Base-by-base conservation (phyloP, 2,797 vertebrate genomes). In the Crypturellus tataupa region DNA sequence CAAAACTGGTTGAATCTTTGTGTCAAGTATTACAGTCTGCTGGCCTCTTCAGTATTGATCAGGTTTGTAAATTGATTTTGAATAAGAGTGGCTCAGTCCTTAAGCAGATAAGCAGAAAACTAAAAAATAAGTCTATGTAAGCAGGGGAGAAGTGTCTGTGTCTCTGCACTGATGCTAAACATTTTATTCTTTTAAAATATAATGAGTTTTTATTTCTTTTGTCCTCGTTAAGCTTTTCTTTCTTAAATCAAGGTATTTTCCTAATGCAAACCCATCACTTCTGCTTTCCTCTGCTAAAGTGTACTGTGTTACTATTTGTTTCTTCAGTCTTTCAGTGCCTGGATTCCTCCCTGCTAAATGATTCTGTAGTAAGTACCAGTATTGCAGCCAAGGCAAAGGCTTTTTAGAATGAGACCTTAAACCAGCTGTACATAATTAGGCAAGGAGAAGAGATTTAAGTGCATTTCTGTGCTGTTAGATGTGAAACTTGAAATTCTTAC, bases 1-100 rank as follows among this genome's bases (percentile, higher is more conserved):
- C 99, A 96, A 99, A 99, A 93, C 97, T 99, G 97, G 99, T 99
- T 92, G 99, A 99, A 96, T 99, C 99, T 78, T 98, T 99, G 87
- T 99, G 99, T 97, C 99, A 97, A 92, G 99, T 99, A 7, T 98
- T 99, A 94, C 99, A 99, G 98, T 98, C 98, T 49, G 99, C 99
- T 4, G 99, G 99, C 2, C 99, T 99, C 98, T 99, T 99, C 98
- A 99, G 98, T 93, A 98, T 99, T 95, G 98, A 99, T 73, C 99
- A 98, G 99, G 99, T 99, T 80, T 90, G 98, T 98, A 37, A 88
- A 40, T 42, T 89, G 65, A 21, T 62, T 88, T 92, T 82, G 70
- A 67, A 1, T 5, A 56, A 40, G 10, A 85, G 58, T 23, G 23
- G 71, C 5, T 82, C 23, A 3, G 16, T 40, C 81, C n/a, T 91